Evolutionary conservation across 2,888 invertebrate species (phyloP).

Genomic region (Tinea pellionella): DNA sequence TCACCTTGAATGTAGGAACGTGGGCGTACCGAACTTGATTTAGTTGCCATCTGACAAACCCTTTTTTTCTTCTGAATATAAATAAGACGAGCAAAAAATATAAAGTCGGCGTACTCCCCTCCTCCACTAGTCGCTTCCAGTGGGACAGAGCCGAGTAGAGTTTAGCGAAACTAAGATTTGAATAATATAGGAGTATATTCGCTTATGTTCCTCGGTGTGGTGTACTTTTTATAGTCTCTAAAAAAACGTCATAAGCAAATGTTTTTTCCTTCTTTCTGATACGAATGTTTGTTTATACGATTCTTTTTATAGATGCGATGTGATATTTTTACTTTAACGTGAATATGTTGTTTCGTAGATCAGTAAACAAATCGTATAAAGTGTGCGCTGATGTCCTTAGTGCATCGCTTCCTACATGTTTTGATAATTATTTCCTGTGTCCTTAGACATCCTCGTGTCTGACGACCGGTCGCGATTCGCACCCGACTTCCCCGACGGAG

Average conservation of each 20-base stretch:
- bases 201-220: slow-evolving; percentile 38
- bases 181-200: slow-evolving; percentile 53
- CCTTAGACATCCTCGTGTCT: slow-evolving; percentile 23
- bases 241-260: slow-evolving; percentile 18
- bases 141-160: slow-evolving; percentile 38
- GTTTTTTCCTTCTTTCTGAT: neutral
- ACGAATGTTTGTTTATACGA: slow-evolving; percentile 1
- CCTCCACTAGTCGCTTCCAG: slow-evolving; percentile 28
- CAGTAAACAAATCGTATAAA: neutral
- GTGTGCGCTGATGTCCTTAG: neutral
- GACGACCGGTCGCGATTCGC: neutral
- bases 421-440: slow-evolving; percentile 63
- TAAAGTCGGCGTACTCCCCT: slow-evolving; percentile 43
- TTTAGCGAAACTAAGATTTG: slow-evolving; percentile 58
- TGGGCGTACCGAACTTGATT: slow-evolving; percentile 62
- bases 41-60: slow-evolving; percentile 63
- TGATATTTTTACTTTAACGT: neutral
- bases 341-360: neutral
- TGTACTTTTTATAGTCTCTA: slow-evolving; percentile 37
- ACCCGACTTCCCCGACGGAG: neutral
- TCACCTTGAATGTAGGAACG: slow-evolving; percentile 52
- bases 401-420: slow-evolving; percentile 48
- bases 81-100: slow-evolving; percentile 56
- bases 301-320: neutral
- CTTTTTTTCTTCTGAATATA: slow-evolving; percentile 66